Percentiles rank a stretch among this genome's conserved stretches.
These are phyloP conservation scores for Chloroceryle amazona DNA, from an alignment of 2,797 vertebrate species.

Conservation along the genomic window DNA sequence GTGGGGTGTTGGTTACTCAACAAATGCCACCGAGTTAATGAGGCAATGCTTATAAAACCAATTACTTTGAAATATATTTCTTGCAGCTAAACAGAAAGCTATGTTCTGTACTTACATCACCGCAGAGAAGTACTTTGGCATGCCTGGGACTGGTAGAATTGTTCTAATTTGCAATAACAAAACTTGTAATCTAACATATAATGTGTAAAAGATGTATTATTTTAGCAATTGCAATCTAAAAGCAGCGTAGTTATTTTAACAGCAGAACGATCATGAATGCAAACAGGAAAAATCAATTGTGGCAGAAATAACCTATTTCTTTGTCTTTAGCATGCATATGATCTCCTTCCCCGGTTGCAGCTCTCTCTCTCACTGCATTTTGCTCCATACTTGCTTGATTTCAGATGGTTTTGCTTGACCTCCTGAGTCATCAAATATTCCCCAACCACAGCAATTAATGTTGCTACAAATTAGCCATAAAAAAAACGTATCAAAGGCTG, in stretches of 20 bases:
- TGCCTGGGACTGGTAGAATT: not conserved
- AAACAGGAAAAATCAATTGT: not conserved
- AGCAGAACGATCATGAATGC: not conserved
- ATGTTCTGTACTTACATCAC: accelerated
- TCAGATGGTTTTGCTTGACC: not conserved
- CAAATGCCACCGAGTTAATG: not conserved
- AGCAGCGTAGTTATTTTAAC: not conserved
- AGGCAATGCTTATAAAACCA: not conserved
- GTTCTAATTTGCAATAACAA: not conserved
- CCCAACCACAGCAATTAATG: not conserved
- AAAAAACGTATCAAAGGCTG: not conserved
- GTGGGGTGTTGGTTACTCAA: not conserved
- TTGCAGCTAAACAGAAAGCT: not conserved
- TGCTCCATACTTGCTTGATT: not conserved
- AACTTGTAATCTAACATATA: not conserved
- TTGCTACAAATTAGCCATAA: not conserved
- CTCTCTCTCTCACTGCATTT: not conserved
- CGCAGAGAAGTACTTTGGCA: not conserved
- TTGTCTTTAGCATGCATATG: not conserved
- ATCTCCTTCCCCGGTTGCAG: not conserved
- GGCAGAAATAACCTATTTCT: not conserved
- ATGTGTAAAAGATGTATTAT: not conserved
- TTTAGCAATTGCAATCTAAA: not conserved
- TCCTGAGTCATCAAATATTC: not conserved
- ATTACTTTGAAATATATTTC: not conserved